These are phyloP conservation scores for Parazoanthus swiftii DNA, from an alignment of 92 coral and sea anemone species.

Conservation along the genomic window DNA sequence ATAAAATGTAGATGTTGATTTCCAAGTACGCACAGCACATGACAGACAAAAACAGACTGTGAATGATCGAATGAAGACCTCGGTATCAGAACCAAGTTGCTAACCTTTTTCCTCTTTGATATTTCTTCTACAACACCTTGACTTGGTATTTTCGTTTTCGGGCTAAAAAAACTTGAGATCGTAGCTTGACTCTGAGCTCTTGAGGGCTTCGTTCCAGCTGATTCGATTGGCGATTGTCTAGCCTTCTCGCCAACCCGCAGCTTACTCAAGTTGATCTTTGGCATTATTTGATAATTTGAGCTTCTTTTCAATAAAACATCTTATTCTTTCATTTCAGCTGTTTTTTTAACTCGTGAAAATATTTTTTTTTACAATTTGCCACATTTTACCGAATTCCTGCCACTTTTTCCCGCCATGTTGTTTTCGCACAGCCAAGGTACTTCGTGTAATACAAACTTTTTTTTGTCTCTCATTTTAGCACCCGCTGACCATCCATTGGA, in stretches of 20 bases:
- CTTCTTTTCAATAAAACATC: not conserved
- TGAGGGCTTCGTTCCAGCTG: not conserved
- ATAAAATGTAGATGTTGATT: too few relatives aligned
- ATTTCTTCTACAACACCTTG: not conserved
- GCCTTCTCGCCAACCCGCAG: constrained; percentile 16
- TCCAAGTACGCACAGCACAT: too few relatives aligned
- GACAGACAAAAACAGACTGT: too few relatives aligned
- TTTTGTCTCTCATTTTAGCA: too few relatives aligned
- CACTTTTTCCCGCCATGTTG: constrained; percentile 8
- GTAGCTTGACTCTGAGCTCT: constrained; percentile 52
- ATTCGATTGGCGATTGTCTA: not conserved
- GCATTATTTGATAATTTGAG: constrained; percentile 3
- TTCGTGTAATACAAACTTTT: too few relatives aligned
- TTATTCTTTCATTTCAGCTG: not conserved
- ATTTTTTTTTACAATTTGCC: not conserved
- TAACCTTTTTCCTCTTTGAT: constrained; percentile 16
- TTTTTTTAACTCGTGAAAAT: not conserved
- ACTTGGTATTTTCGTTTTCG: constrained; percentile 9
- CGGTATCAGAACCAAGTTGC: not conserved
- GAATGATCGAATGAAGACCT: too few relatives aligned
- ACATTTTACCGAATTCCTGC: not conserved
- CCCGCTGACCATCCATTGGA: too few relatives aligned
- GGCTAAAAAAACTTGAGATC: constrained; percentile 56
- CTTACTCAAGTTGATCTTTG: constrained; percentile 35
- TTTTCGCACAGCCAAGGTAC: not conserved